Evolutionary conservation across 2,113 vertebrate genomes (phyloP).

Genomic region (Ctenomys sociabilis): DNA sequence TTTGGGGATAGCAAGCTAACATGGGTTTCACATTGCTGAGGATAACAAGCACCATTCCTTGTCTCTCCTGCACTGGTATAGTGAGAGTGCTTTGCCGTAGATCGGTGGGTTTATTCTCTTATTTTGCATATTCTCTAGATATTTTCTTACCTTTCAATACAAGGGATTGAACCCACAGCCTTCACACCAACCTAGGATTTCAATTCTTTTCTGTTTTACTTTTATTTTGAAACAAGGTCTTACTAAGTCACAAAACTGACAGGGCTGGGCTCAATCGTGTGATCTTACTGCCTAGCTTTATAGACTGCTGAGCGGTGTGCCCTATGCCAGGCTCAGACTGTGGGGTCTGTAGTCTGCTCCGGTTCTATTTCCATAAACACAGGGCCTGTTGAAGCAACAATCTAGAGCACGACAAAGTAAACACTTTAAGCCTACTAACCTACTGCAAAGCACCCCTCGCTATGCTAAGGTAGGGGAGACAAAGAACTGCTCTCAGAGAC

Average conservation of each 20-base stretch:
- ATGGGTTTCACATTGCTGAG: not conserved
- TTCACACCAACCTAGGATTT: not conserved
- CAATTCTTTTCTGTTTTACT: not conserved
- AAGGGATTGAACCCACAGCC: not conserved
- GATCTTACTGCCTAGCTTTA: not conserved
- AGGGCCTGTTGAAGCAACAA: not conserved
- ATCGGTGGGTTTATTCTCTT: not conserved
- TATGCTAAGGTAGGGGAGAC: not conserved
- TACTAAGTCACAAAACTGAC: not conserved
- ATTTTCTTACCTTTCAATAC: not conserved
- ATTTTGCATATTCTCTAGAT: not conserved
- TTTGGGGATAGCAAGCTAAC: rapidly evolving
- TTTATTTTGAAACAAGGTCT: not conserved
- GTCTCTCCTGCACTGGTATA: not conserved
- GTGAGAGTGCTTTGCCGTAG: rapidly evolving
- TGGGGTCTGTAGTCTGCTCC: not conserved
- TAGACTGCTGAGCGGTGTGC: not conserved
- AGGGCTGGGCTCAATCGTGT: not conserved
- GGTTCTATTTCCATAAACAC: no score
- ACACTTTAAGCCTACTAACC: no score
- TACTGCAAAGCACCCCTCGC: rapidly evolving
- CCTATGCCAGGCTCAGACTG: not conserved
- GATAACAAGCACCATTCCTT: not conserved
- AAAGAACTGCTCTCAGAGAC: rapidly evolving
- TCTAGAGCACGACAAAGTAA: rapidly evolving